Base-by-base conservation (phyloP, 2,888 invertebrate species). In the Drosophila recens region DNA sequence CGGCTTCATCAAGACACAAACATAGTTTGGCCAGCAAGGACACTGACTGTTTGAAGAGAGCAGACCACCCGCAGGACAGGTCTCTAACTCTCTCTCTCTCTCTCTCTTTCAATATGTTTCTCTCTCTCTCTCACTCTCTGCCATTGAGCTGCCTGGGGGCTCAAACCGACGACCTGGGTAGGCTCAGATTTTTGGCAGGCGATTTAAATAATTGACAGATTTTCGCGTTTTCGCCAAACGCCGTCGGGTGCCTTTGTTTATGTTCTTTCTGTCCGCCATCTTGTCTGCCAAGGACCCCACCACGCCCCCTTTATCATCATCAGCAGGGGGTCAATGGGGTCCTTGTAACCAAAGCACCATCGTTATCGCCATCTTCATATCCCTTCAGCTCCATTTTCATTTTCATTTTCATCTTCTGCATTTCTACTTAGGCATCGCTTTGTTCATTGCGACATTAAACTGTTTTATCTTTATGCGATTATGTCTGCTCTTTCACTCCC, bases 181-280 rank as follows among this genome's bases (percentile, higher is more conserved):
- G 46, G 20, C 72, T 59, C 69, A 78, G 87, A 88, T 83, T 86
- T 86, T 87, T 67, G 73, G 70, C 72, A 45, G 68, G 74, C 89
- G 82, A 86, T 88, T 86, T 89, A 80, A 86, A 86, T 86, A 89
- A 89, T 89, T 89, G 86, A 86, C 86, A 86, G 89, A 82, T 86
- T 86, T 81, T 87, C 69, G 76, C 78, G 69, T 74, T 77, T 58
- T 58, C 68, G 49, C 53, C 59, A 65, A 67, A 58, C 67, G 79
- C 84, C 68, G 65, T 57, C 53, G 78, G 80, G 61, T 63, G 72
- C 45, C 71, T 54, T 68, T 76, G 79, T 79, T 84, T 67, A 72
- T 59, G 54, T 66, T 58, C 17, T 42, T 48, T 20, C 15, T 43
- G 59, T 48, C 53, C 59, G 73, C 71, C 74, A 72, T 75, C 75